Evolutionary conservation across 2,797 vertebrate genomes (phyloP).

Genomic region (Ispidina picta): DNA sequence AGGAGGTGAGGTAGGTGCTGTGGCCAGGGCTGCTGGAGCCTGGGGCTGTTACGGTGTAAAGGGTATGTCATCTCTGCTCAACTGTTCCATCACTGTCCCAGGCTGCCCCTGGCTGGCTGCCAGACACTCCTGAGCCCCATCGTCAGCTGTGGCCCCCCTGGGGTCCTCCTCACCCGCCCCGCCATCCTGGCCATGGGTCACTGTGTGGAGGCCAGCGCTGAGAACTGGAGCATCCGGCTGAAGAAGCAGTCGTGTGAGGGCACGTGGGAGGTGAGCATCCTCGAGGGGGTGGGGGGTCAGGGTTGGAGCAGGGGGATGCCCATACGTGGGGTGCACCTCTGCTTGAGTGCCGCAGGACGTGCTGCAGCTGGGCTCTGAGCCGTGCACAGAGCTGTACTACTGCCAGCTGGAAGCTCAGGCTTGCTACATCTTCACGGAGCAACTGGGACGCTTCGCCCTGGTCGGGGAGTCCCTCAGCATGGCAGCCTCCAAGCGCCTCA

Average conservation of each 20-base stretch:
- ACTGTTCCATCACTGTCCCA: slow-evolving; percentile 43
- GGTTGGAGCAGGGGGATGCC: background rate
- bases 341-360: slow-evolving; percentile 84
- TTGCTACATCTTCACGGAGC: slow-evolving; percentile 94
- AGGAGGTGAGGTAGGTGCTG: slow-evolving; percentile 94
- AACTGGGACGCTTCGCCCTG: slow-evolving; percentile 94
- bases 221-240: slow-evolving; percentile 96
- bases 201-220: slow-evolving; percentile 92
- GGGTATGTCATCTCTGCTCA: background rate
- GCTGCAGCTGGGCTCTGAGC: slow-evolving; percentile 91
- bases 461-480: slow-evolving; percentile 97
- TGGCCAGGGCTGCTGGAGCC: background rate
- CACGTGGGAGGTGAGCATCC: slow-evolving; percentile 90
- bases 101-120: slow-evolving; percentile 94
- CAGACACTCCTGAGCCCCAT: slow-evolving; percentile 97
- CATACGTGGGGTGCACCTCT: background rate
- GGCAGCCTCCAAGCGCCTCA: slow-evolving; percentile 94
- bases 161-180: slow-evolving; percentile 93
- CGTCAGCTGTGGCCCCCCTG: slow-evolving; percentile 95
- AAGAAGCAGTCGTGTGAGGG: slow-evolving; percentile 98
- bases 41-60: rapidly evolving
- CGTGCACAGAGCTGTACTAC: slow-evolving; percentile 91
- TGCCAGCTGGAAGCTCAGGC: slow-evolving; percentile 95
- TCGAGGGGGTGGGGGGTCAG: rapidly evolving
- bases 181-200: slow-evolving; percentile 97